Evolutionary conservation across 1,140 invertebrate genomes (phyloP), one percentile per base, ranked within the genome.

Genomic region (Rhizoglyphus robini): DNA sequence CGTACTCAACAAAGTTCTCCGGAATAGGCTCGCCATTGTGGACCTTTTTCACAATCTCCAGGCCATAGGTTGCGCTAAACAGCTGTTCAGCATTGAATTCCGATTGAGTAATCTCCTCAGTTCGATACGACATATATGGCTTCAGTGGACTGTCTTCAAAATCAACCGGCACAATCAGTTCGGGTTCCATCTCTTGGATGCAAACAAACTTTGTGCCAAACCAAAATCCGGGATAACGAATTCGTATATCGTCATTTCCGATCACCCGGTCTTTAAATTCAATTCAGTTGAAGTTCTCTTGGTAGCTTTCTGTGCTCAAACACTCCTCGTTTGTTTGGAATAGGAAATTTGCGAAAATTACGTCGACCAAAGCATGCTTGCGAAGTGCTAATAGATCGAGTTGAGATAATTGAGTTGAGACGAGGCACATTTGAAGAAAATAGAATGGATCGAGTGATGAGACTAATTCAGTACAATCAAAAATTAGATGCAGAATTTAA

Each of bases 41-140:
- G 72, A 83, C 90, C 75, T 93, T 89, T 66, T 83, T 77, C 5
- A 79, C 77, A 54, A 95, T 89, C 76, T 93, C 91, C 64, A 81
- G 72, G 2, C 82, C 83, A 77, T 95, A 96, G 0, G 90, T 78
- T 2, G 83, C 81, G 75, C 89, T 80, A 73, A 95, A 96, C 20
- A 96, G 78, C 74, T 90, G 83, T 76, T 90, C 74, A 8, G 90
- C 77, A 18, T 88, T 91, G 69, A 92, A 90, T 75, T 87, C 82
- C 8, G 83, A 81, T 74, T 91, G 86, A 15, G 78, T 73, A 3
- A 93, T 80, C 62, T 90, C 84, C 11, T 80, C 76, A 0, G 82
- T 81, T 75, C 81, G 82, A 71, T 96, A 96, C 0, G 89, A 90
- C 0, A 96, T 92, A 73, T 97, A 97, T 0, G 94, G 90, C 76